phyloP scores from a whole-genome alignment of 1,140 invertebrate genomes.

The Euura lappo region DNA sequence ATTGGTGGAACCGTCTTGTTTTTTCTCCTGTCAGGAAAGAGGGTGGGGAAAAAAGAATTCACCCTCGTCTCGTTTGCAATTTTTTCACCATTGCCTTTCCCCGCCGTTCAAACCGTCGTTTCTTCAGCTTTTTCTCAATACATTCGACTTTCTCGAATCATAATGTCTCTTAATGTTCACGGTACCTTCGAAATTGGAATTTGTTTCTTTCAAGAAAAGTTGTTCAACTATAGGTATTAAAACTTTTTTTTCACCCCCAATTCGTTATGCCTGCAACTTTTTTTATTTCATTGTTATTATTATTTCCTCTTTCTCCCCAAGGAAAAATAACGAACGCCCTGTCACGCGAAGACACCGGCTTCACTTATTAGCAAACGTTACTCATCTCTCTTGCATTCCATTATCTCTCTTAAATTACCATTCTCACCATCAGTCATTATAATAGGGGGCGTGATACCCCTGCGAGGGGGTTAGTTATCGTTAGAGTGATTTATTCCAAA shows the following conservation, averaged over 20 bases:
- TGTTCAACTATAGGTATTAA: neutral
- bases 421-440: neutral
- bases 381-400: neutral
- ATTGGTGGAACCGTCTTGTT: neutral
- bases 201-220: constrained; percentile 1
- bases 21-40: neutral
- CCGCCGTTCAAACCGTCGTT: neutral
- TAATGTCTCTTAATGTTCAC: neutral
- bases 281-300: neutral
- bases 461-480: neutral
- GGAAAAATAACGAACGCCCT: no score
- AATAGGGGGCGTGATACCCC: neutral
- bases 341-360: no score
- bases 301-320: no score
- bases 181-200: neutral
- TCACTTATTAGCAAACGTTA: no score
- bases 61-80: neutral
- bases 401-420: neutral
- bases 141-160: neutral
- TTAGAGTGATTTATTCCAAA: neutral
- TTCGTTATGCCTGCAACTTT: neutral
- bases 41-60: neutral
- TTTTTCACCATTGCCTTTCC: neutral
- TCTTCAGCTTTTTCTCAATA: neutral
- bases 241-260: neutral